Conservation (phyloP, 2,888 invertebrate species). For the Xylota segnis region DNA sequence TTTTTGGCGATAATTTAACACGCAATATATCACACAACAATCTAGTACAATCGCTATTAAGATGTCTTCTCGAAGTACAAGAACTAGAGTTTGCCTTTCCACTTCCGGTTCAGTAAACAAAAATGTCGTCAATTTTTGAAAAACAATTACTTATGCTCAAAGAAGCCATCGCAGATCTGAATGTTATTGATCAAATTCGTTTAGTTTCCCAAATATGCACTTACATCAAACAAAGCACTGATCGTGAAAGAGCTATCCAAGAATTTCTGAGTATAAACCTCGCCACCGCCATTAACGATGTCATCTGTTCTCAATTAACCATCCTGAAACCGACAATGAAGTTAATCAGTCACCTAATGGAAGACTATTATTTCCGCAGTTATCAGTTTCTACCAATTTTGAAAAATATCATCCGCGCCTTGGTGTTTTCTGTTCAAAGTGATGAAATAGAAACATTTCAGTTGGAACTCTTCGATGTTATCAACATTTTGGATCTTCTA, state of each 20-base stretch:
- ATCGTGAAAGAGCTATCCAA: conserved; percentile 1
- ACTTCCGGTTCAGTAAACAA: conserved; percentile 10
- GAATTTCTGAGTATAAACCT: conserved; percentile 40
- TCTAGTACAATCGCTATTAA: background rate
- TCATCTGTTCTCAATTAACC: conserved; percentile 40
- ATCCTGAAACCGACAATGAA: conserved; percentile 48
- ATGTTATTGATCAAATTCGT: conserved; percentile 19
- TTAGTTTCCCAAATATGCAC: conserved; percentile 21
- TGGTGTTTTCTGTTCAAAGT: conserved; percentile 46
- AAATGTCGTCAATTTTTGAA: conserved; percentile 46
- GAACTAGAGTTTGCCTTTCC: background rate
- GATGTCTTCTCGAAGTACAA: background rate
- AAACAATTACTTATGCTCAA: conserved; percentile 27
- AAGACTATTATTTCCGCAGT: conserved; percentile 43
- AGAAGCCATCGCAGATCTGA: conserved; percentile 24
- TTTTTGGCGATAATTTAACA: background rate
- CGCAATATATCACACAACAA: background rate
- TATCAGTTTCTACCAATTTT: conserved; percentile 57
- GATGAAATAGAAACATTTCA: conserved; percentile 39
- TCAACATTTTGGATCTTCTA: conserved; percentile 46
- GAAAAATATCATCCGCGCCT: conserved; percentile 56
- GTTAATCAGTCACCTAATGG: conserved; percentile 44
- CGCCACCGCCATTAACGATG: conserved; percentile 19
- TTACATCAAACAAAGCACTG: conserved; percentile 22
- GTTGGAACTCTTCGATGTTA: conserved; percentile 52